Percentiles rank a stretch among this genome's conserved stretches.
These are phyloP conservation scores for Chromoteleia sp. DNA, from an alignment of 2,888 invertebrate species.

Conservation along the genomic window DNA sequence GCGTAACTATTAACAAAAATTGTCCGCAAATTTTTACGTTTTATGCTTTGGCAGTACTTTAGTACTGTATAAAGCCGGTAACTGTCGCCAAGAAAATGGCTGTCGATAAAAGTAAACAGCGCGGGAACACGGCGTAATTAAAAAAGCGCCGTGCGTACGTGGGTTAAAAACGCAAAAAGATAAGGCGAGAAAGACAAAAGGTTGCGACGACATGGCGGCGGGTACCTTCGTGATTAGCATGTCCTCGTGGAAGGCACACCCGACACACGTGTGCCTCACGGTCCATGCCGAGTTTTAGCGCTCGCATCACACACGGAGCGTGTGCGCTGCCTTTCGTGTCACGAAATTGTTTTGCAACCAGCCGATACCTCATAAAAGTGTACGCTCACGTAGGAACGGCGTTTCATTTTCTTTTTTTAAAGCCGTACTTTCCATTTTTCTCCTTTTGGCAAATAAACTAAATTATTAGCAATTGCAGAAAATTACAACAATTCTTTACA, in stretches of 20 bases:
- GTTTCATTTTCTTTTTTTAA: constrained; percentile 13
- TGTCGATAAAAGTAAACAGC: constrained; percentile 49
- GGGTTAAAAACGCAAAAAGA: constrained; percentile 64
- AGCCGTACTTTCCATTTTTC: background rate
- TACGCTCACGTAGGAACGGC: constrained; percentile 46
- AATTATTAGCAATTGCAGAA: no score
- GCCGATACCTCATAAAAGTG: constrained; percentile 53
- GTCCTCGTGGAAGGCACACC: constrained; percentile 76
- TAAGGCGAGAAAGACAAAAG: constrained; percentile 67
- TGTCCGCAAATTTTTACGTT: no score
- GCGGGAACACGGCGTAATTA: constrained; percentile 52
- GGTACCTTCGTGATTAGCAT: constrained; percentile 76
- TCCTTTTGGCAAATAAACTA: no score
- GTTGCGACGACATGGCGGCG: constrained; percentile 59
- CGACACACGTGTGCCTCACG: constrained; percentile 71
- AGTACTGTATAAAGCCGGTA: constrained; percentile 5
- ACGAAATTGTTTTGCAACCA: constrained; percentile 67
- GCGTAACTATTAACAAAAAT: no score
- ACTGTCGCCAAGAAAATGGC: constrained; percentile 54
- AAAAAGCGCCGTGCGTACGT: constrained; percentile 61
- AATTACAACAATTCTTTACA: no score
- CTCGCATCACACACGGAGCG: constrained; percentile 32
- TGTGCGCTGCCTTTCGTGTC: constrained; percentile 60
- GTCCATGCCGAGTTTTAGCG: constrained; percentile 49
- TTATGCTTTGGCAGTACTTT: background rate